Conservation (phyloP, 2,797 vertebrate genomes). For the Falco novaeseelandiae region DNA sequence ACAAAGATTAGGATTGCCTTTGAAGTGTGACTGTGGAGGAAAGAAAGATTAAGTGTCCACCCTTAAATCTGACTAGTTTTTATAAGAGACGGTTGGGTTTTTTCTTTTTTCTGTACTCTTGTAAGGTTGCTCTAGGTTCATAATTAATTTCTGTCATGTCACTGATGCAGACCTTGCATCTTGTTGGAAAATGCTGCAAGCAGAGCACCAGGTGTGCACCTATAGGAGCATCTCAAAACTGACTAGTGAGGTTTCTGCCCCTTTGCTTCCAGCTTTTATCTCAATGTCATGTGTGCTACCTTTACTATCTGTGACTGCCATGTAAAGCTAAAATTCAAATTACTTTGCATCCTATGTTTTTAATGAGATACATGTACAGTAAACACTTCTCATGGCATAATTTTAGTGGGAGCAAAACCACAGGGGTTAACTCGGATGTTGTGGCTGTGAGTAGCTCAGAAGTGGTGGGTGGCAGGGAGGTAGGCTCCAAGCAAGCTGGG, state of each 20-base stretch:
- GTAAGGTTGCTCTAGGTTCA: not conserved
- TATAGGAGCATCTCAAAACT: not conserved
- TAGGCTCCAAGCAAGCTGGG: not conserved
- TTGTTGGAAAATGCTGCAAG: not conserved
- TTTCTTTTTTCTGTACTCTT: not conserved
- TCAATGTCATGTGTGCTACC: not conserved
- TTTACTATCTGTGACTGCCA: not conserved
- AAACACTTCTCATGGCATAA: not conserved
- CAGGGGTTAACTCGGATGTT: not conserved
- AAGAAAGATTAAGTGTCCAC: not conserved
- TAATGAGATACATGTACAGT: not conserved
- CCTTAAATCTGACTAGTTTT: not conserved
- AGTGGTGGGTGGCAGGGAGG: not conserved
- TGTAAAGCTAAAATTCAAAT: not conserved
- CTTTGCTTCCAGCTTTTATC: not conserved
- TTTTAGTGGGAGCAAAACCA: not conserved
- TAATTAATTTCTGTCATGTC: not conserved
- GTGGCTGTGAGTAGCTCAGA: not conserved
- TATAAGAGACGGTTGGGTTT: fast-evolving
- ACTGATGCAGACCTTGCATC: not conserved
- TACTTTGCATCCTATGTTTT: not conserved
- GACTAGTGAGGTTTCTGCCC: not conserved
- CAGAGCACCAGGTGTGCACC: not conserved
- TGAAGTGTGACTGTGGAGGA: not conserved
- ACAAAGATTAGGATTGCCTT: not conserved